Evolutionary conservation across 2,113 vertebrate species (phyloP).

Genomic region (Cavia porcellus): DNA sequence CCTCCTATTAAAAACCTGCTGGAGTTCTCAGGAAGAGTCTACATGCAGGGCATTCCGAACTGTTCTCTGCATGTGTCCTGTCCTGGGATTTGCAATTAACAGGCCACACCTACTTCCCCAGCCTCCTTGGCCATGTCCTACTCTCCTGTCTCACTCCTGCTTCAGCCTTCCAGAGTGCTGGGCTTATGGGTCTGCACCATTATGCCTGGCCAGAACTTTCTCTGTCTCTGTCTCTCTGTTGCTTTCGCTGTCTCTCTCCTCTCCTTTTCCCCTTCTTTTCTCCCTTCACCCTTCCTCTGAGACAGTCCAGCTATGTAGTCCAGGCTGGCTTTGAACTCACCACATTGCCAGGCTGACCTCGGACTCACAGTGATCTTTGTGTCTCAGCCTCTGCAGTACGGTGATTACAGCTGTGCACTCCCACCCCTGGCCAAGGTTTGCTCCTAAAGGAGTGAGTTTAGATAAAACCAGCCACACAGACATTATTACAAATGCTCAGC

Average conservation of each 20-base stretch:
- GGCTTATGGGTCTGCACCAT: not conserved
- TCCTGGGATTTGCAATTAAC: not conserved
- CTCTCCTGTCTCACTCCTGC: not conserved
- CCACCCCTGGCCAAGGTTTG: not conserved
- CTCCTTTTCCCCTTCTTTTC: too few relatives aligned
- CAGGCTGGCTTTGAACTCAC: not conserved
- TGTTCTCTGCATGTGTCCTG: not conserved
- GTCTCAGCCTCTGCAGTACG: not conserved
- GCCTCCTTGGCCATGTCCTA: not conserved
- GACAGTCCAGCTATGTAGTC: not conserved
- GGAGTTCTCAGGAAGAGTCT: not conserved
- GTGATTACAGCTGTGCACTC: not conserved
- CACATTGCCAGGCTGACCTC: not conserved
- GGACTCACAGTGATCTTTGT: not conserved
- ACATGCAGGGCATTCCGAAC: not conserved
- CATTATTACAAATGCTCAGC: fast-evolving
- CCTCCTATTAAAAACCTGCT: not conserved
- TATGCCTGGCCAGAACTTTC: not conserved
- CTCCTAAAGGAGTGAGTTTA: not conserved
- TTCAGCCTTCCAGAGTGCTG: not conserved
- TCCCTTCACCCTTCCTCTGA: too few relatives aligned
- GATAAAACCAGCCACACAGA: not conserved
- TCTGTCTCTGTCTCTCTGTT: too few relatives aligned
- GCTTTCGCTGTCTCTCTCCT: too few relatives aligned
- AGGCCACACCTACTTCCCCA: not conserved